Conservation (phyloP, 1,140 invertebrate genomes). For the Nasonia vitripennis region DNA sequence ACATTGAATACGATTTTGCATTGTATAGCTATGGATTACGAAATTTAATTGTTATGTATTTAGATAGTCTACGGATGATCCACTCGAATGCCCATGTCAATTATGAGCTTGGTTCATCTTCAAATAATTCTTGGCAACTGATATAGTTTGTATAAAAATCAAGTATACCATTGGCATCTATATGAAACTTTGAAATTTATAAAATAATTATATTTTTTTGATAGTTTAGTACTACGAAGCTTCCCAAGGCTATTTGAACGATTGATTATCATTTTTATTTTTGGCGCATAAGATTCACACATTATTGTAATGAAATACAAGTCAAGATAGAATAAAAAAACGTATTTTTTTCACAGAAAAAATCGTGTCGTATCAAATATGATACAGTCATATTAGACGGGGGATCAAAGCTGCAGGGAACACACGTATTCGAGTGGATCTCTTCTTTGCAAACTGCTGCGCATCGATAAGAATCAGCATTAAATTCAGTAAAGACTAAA, state of each 20-base stretch:
- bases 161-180: too few relatives aligned
- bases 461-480: neutral
- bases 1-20: neutral
- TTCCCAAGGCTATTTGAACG: neutral
- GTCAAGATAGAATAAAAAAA: neutral
- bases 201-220: too few relatives aligned
- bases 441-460: neutral
- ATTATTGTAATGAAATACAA: neutral
- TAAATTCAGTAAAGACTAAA: neutral
- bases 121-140: too few relatives aligned
- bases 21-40: neutral
- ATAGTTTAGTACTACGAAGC: too few relatives aligned
- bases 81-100: neutral
- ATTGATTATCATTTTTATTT: neutral
- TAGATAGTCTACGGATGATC: neutral
- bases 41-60: neutral
- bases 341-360: conserved; percentile 29
- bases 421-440: conserved; percentile 13
- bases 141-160: too few relatives aligned
- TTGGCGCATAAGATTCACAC: neutral
- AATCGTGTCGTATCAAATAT: neutral
- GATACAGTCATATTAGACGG: neutral
- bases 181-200: too few relatives aligned
- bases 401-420: neutral
- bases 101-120: neutral